Evolutionary conservation across 2,797 vertebrate species (phyloP), one percentile per base, ranked within the genome.

Genomic region (Oreortyx pictus): DNA sequence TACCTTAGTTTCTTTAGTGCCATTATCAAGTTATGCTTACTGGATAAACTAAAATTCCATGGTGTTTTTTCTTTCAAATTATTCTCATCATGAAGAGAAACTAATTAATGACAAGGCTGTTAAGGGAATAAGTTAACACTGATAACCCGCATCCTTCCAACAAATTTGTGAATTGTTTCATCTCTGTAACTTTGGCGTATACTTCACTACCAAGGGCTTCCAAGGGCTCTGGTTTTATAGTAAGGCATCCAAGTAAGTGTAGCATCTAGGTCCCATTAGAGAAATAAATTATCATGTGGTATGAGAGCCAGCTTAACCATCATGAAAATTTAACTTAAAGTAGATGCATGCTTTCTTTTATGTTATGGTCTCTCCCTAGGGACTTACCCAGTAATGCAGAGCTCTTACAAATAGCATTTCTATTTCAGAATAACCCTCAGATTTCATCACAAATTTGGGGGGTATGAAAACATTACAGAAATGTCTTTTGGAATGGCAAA

Each of bases 21-120:
- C 52, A 11, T 54, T 54, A 54, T 54, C 27, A 31, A 31, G 52
- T 54, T 54, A 9, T 31, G 52, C 29, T 31, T 54, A 54, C 10
- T 31, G 29, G 29, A 54, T 44, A 41, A 91, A 80, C n/a, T 27
- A 23, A 46, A 88, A 70, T 50, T 60, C 56, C 5, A 5, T 4
- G 1, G 8, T 52, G 64, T 14, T 82, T 82, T 68, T 72, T 31
- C 49, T 50, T 71, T 31, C 31, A 14, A 80, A 68, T 88, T 77
- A 92, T 68, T 90, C 84, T 89, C 47, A 61, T 78, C 73, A 50
- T 25, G 14, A 89, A 85, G 62, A 70, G 37, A 88, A 92, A 80
- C 35, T 91, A 90, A 96, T 95, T 90, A 92, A 85, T 72, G 37
- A 65, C 81, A 89, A 65, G 92, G 43, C 75, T 86, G 68, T 0